These are phyloP conservation scores for Xiphophorus couchianus DNA, from an alignment of 2,113 vertebrate species.

Conservation along the genomic window DNA sequence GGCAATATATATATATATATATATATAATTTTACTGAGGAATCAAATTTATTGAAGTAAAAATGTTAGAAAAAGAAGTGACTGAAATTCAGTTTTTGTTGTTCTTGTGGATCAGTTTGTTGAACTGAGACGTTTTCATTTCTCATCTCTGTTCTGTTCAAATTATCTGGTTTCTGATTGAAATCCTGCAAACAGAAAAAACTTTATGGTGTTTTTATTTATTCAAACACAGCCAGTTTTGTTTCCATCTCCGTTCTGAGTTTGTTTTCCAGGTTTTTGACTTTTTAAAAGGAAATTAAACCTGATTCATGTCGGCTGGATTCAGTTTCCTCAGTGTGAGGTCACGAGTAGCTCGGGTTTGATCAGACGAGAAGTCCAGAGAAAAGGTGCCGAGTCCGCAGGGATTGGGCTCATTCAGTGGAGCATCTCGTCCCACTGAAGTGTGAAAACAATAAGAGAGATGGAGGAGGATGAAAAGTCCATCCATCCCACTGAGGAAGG, in stretches of 20 bases:
- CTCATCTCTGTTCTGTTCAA: conserved; percentile 88
- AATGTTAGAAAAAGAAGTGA: conserved; percentile 13
- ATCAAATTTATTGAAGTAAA: not conserved
- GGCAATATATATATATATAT: not conserved
- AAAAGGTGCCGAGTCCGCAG: conserved; percentile 27
- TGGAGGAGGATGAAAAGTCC: conserved; percentile 63
- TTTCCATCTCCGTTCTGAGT: not conserved
- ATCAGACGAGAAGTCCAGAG: not conserved
- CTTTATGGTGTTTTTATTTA: not conserved
- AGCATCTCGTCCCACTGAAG: conserved; percentile 61
- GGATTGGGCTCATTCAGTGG: conserved; percentile 61
- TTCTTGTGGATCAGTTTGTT: conserved; percentile 90
- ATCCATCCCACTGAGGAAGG: conserved; percentile 58
- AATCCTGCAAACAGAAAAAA: not conserved
- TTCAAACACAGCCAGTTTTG: not conserved
- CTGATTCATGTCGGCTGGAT: not conserved
- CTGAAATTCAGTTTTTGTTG: conserved; percentile 71
- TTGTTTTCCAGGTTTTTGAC: not conserved
- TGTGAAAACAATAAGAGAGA: conserved; percentile 73
- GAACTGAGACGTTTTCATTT: conserved; percentile 98
- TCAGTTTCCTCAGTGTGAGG: not conserved
- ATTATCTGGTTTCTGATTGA: not conserved
- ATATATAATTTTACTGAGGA: not conserved
- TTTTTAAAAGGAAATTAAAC: fast-evolving
- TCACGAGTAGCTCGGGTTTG: not conserved